Percentiles rank a stretch among this genome's conserved stretches.
Evolutionary conservation across 2,888 invertebrate genomes (phyloP).

Genomic region (Azorinus chamasolen): DNA sequence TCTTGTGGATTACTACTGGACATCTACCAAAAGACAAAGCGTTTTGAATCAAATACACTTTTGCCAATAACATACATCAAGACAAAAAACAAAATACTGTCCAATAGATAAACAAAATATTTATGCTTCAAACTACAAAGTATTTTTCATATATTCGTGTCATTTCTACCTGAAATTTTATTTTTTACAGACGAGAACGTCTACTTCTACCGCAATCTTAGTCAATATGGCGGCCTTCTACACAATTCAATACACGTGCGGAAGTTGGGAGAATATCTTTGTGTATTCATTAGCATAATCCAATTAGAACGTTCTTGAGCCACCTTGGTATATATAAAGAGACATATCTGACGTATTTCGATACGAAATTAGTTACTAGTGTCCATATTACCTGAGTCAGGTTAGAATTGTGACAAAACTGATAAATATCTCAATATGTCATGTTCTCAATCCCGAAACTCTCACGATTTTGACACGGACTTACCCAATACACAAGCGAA

Average conservation of each 20-base stretch:
- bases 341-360: no score
- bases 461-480: conserved; percentile 30
- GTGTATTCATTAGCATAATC: conserved; percentile 35
- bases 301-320: conserved; percentile 12
- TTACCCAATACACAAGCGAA: conserved; percentile 58
- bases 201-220: conserved; percentile 40
- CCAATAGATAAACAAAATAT: background rate
- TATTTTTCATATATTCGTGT: background rate
- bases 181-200: conserved; percentile 51
- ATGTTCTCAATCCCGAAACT: conserved; percentile 2
- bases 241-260: conserved; percentile 58
- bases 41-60: background rate
- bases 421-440: conserved; percentile 19
- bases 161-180: conserved; percentile 56
- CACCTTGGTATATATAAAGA: background rate
- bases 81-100: background rate
- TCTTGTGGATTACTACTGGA: conserved; percentile 78
- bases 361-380: no score
- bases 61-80: background rate
- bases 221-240: conserved; percentile 64
- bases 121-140: background rate
- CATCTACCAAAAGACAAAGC: conserved; percentile 73
- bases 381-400: no score
- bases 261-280: conserved; percentile 58
- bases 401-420: background rate